Evolutionary conservation across 1,140 invertebrate species (phyloP).

Genomic region (Aphidius gifuensis): DNA sequence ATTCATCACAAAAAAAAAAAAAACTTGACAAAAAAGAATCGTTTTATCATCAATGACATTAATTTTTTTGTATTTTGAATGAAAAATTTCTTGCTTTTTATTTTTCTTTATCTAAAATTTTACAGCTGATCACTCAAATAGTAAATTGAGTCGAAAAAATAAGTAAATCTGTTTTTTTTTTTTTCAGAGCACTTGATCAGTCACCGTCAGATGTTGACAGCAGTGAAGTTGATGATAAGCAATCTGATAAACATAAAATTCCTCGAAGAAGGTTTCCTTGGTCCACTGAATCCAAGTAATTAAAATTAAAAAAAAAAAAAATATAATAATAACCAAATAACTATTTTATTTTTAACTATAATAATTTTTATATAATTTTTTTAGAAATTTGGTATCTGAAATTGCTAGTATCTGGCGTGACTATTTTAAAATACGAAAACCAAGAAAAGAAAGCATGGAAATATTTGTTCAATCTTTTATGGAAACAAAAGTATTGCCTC

Average conservation of each 20-base stretch:
- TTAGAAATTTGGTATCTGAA: slow-evolving; percentile 43
- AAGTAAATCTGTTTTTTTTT: too few relatives aligned
- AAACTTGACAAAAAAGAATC: slow-evolving; percentile 27
- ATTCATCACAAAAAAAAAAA: slow-evolving; percentile 17
- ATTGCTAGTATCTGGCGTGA: slow-evolving; percentile 40
- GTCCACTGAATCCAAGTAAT: slow-evolving; percentile 59
- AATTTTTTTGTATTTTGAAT: slow-evolving; percentile 30
- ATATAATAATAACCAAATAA: slow-evolving; percentile 10
- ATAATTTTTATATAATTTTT: slow-evolving; percentile 2
- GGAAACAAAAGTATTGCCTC: slow-evolving; percentile 54
- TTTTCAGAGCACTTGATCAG: too few relatives aligned
- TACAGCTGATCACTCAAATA: background rate
- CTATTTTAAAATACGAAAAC: slow-evolving; percentile 49
- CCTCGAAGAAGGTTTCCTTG: slow-evolving; percentile 60
- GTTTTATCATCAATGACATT: slow-evolving; percentile 50
- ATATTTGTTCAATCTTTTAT: slow-evolving; percentile 58
- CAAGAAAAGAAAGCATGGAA: slow-evolving; percentile 57
- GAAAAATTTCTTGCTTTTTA: background rate
- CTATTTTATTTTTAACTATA: too few relatives aligned
- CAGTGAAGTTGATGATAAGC: slow-evolving; percentile 46
- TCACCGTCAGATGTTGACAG: slow-evolving; percentile 41
- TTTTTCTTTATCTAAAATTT: background rate
- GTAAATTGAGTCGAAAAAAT: background rate
- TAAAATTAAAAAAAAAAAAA: background rate
- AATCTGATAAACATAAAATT: slow-evolving; percentile 52